Evolutionary conservation across 2,113 vertebrate species (phyloP).

Genomic region (Elachura formosa): DNA sequence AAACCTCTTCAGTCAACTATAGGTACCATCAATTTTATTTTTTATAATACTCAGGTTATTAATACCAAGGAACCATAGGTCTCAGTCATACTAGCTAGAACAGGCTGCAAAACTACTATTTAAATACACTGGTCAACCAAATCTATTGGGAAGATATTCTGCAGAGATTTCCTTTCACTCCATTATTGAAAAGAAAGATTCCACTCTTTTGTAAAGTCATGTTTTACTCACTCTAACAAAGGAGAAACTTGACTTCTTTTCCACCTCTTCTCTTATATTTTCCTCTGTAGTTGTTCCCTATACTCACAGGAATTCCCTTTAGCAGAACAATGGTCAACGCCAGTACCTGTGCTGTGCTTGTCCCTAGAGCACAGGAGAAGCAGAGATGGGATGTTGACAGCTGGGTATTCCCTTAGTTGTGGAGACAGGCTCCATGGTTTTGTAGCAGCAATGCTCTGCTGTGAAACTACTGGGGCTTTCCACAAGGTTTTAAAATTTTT

Average conservation of each 20-base stretch:
- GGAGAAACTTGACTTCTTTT: not conserved
- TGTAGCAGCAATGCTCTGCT: not conserved
- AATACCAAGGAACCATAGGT: not conserved
- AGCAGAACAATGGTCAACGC: not conserved
- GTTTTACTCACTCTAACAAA: not conserved
- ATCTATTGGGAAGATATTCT: not conserved
- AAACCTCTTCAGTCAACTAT: not conserved
- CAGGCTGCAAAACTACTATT: not conserved
- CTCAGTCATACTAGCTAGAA: not conserved
- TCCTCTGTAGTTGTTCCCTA: not conserved
- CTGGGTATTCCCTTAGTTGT: not conserved
- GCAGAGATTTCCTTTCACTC: not conserved
- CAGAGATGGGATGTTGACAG: not conserved
- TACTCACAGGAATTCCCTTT: not conserved
- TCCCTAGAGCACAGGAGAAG: not conserved
- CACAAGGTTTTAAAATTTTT: not conserved
- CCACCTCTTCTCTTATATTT: not conserved
- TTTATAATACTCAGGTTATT: not conserved
- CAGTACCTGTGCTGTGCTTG: not conserved
- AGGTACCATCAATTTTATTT: not conserved
- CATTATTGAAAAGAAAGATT: not conserved
- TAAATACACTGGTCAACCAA: not conserved
- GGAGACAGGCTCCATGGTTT: not conserved
- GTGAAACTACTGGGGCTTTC: not conserved
- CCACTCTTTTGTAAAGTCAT: rapidly evolving